Percentiles rank a stretch among this genome's conserved stretches.
Conservation (phyloP, 2,888 invertebrate genomes). For the Corythucha ciliata region DNA sequence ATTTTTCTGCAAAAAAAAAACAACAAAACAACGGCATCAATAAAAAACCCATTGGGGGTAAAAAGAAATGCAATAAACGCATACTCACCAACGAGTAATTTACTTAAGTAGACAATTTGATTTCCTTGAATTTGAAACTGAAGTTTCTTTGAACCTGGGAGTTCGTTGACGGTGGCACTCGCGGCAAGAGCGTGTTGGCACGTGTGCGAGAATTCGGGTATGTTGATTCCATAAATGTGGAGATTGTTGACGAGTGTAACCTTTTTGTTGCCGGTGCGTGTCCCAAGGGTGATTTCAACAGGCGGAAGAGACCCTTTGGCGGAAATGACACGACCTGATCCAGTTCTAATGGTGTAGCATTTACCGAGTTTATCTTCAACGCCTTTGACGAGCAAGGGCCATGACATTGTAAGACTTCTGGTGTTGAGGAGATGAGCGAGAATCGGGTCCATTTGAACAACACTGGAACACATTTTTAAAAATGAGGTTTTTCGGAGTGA, state of each 20-base stretch:
- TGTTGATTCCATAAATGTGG: constrained; percentile 73
- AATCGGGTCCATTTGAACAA: constrained; percentile 49
- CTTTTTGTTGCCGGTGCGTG: constrained; percentile 80
- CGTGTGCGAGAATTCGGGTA: constrained; percentile 65
- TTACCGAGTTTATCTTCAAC: constrained; percentile 61
- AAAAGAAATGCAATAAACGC: background rate
- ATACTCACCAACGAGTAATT: constrained; percentile 45
- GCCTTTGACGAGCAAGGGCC: constrained; percentile 61
- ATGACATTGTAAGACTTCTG: constrained; percentile 47
- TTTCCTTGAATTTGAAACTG: constrained; percentile 86
- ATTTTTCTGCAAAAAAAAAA: constrained; percentile 54
- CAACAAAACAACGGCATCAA: background rate
- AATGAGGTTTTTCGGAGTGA: too few relatives aligned
- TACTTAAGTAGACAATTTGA: constrained; percentile 57
- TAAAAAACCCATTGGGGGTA: background rate
- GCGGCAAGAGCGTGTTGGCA: constrained; percentile 82
- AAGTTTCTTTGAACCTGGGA: constrained; percentile 60
- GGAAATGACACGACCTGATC: constrained; percentile 37
- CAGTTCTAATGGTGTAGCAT: constrained; percentile 54
- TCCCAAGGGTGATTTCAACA: constrained; percentile 64
- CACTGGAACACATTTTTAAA: constrained; percentile 40
- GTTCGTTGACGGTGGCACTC: constrained; percentile 66
- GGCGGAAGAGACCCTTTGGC: constrained; percentile 63
- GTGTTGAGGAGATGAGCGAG: constrained; percentile 44
- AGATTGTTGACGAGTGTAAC: constrained; percentile 84